A percentile compares a stretch with the other conserved stretches of the same genome.
These are phyloP conservation scores for Drosophila austrosaltans DNA, from an alignment of 2,888 invertebrate species.

Conservation along the genomic window DNA sequence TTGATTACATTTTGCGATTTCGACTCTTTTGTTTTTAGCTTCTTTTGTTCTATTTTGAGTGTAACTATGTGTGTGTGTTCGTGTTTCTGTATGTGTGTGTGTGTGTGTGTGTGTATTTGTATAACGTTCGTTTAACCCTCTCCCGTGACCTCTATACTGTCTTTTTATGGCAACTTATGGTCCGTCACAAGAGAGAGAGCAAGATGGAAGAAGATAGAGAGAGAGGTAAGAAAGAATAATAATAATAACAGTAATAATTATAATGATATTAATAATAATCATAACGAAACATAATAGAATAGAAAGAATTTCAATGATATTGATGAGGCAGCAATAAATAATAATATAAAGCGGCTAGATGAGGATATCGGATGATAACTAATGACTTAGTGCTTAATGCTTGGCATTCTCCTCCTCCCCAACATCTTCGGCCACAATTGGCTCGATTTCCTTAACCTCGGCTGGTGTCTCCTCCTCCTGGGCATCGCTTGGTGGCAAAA, in stretches of 20 bases:
- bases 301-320: constrained; percentile 17
- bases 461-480: constrained; percentile 52
- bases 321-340: constrained; percentile 58
- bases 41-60: constrained; percentile 39
- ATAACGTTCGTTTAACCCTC: constrained; percentile 5
- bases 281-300: constrained; percentile 4
- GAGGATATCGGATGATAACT: constrained; percentile 40
- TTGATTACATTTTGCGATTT: not conserved
- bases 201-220: not conserved
- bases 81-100: constrained; percentile 9
- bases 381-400: constrained; percentile 57
- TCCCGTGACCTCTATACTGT: constrained; percentile 33
- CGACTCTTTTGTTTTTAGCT: constrained; percentile 28
- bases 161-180: constrained; percentile 56
- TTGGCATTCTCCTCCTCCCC: constrained; percentile 55
- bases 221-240: not conserved
- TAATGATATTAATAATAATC: constrained; percentile 9
- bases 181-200: constrained; percentile 16
- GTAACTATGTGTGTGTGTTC: constrained; percentile 19
- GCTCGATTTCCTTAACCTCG: constrained; percentile 61
- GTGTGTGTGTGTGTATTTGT: constrained; percentile 6
- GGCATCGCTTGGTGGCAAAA: constrained; percentile 31
- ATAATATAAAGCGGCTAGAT: constrained; percentile 36
- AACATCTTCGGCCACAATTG: constrained; percentile 68
- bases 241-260: constrained; percentile 4